Evolutionary conservation across 2,797 vertebrate species (phyloP), one percentile per base, ranked within the genome.

Genomic region (Sebastes kiyomatsui): DNA sequence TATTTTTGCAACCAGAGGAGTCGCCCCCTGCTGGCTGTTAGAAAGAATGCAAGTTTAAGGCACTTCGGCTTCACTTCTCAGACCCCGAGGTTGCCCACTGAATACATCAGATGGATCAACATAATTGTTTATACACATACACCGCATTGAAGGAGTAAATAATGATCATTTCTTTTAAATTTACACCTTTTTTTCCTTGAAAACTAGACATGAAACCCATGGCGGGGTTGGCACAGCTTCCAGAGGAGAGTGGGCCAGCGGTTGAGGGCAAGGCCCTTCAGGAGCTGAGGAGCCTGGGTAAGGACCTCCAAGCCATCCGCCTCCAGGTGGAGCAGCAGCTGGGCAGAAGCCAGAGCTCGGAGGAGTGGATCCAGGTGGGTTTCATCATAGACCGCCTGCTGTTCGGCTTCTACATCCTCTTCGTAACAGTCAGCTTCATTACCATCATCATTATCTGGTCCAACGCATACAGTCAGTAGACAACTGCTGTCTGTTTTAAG

Each of bases 351-450:
- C 49, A 74, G 14, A 86, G 58, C 69, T 80, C 90, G 0, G 82
- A 95, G 73, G 94, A 96, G 2, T 96, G 95, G 96, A 83, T 91
- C 35, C 92, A 94, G 87, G 92, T 96, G 79, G 95, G 91, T 80
- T 92, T 92, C 78, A 85, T 95, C 89, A 88, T 96, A 59, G 94
- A 96, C 87, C 94, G 95, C 67, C 84, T 94, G 87, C 94, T 96
- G 67, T 96, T 96, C 60, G 72, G 77, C 85, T 12, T 95, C 82
- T 96, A 96, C 92, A 77, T 93, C 70, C 2, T 95, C 87, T 96
- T 96, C 89, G 83, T 96, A 76, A 75, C 87, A 69, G 69, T 94
- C 91, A 95, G 95, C 90, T 94, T 95, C 80, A 74, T 94, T 65
- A 90, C 93, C 82, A 96, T 96, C 77, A 81, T 92, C 33, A 66